Evolutionary conservation across 2,113 vertebrate species (phyloP).

Genomic region (Larimichthys polyactis): DNA sequence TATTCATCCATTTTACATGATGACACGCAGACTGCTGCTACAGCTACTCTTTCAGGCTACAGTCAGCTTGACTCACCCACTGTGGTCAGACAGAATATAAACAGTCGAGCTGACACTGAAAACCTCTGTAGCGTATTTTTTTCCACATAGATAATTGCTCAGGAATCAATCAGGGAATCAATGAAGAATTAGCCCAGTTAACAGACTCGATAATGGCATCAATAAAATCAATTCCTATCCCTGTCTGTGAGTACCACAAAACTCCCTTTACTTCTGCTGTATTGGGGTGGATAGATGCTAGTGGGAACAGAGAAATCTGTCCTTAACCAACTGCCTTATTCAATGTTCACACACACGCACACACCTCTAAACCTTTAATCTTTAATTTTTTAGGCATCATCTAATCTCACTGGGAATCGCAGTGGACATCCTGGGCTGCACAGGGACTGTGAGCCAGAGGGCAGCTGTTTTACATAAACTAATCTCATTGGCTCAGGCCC

Average conservation of each 20-base stretch:
- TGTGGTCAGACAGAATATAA: no score
- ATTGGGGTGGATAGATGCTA: background rate
- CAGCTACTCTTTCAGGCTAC: no score
- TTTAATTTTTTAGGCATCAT: slow-evolving; percentile 83
- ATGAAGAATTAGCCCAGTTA: no score
- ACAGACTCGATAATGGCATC: no score
- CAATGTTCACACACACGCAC: background rate
- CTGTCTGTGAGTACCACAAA: background rate
- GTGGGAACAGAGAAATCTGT: background rate
- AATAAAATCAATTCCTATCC: no score
- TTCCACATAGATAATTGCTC: no score
- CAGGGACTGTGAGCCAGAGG: slow-evolving; percentile 85
- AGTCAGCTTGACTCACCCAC: no score
- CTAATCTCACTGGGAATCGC: slow-evolving; percentile 86
- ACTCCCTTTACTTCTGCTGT: background rate
- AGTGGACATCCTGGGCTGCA: slow-evolving; percentile 90
- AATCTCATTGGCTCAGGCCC: slow-evolving; percentile 86
- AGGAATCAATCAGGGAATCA: no score
- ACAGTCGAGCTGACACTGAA: no score
- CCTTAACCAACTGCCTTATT: slow-evolving; percentile 1
- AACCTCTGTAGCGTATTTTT: no score
- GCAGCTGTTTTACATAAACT: slow-evolving; percentile 85
- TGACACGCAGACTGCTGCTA: no score
- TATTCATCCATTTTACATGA: no score
- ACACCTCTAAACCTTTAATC: background rate